These are phyloP conservation scores for Artibeus jamaicensis DNA, from an alignment of 2,797 vertebrate genomes.

Conservation along the genomic window DNA sequence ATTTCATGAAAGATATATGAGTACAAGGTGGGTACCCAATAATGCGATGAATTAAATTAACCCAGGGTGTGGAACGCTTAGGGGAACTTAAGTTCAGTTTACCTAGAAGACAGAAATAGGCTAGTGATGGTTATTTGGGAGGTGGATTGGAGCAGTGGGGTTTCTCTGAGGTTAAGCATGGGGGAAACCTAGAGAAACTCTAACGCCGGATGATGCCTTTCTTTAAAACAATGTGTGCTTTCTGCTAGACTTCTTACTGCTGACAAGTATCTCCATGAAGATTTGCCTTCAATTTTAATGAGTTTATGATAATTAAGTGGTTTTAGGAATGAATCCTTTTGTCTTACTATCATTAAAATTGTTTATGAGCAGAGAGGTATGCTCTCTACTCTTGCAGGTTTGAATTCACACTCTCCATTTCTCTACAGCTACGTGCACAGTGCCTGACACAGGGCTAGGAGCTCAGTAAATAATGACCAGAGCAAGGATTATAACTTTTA, in stretches of 20 bases:
- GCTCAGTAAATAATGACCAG: background rate
- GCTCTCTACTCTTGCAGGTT: background rate
- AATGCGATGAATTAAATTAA: background rate
- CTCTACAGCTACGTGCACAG: background rate
- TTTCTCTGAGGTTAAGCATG: background rate
- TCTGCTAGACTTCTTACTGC: background rate
- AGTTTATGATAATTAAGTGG: background rate
- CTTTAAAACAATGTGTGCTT: background rate
- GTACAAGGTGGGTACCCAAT: background rate
- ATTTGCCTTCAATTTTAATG: slow-evolving; percentile 20
- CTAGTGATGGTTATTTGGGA: background rate
- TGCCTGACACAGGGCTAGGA: background rate
- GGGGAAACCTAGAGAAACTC: background rate
- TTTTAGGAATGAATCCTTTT: background rate
- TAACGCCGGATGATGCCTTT: background rate
- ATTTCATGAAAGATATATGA: background rate
- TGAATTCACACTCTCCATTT: background rate
- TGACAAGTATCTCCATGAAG: background rate
- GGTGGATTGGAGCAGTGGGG: background rate
- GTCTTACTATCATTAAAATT: background rate
- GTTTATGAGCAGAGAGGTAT: background rate
- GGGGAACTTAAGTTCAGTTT: background rate
- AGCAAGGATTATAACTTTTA: background rate
- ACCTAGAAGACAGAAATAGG: background rate
- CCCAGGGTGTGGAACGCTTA: background rate